Base-by-base conservation (phyloP, 2,888 invertebrate species). In the Hydrotaea cyrtoneurina region DNA sequence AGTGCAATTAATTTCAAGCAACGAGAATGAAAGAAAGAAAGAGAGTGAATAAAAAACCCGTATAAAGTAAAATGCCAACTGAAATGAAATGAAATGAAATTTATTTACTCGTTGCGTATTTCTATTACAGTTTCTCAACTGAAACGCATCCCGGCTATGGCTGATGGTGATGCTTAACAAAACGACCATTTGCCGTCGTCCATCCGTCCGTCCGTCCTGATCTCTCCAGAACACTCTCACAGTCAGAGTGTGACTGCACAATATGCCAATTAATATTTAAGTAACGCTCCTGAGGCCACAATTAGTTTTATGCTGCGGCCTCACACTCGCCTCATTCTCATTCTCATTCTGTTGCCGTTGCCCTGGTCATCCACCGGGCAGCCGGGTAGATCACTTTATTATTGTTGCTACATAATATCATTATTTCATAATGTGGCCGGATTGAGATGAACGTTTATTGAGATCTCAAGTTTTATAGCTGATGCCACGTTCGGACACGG, bases 391-490 rank as follows among this genome's bases (percentile, higher is more conserved):
- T 43, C 43, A 23, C 73, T 77, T 79, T 80, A 74, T 84, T 82
- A 43, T 69, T 69, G 62, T 31, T 31, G 23, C 43, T 64, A 21
- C 55, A 43, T 69, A 69, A 69, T 69, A 69, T 69, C 69, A 46
- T 69, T 69, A 69, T 59, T 59, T 59, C 69, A 46, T 46, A 79
- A 78, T 76, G 78, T 73, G 76, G 71, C 13, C 72, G n/a, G 69
- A 23, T 21, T 46, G 69, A 43, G 59, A 57, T 79, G 73, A 76
- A 62, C 80, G 80, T 90, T 91, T 90, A 91, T 91, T 91, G 88
- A 91, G 91, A 91, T 90, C 89, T 91, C 90, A 90, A 90, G 90
- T 90, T 89, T 90, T 89, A 89, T 90, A 91, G 89, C 46, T 90
- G 90, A 90, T 90, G 85, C 83, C 78, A 73, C n/a, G 23, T 85